These are phyloP conservation scores for Ctenopoma kingsleyae DNA, from an alignment of 2,797 vertebrate species.

Conservation along the genomic window DNA sequence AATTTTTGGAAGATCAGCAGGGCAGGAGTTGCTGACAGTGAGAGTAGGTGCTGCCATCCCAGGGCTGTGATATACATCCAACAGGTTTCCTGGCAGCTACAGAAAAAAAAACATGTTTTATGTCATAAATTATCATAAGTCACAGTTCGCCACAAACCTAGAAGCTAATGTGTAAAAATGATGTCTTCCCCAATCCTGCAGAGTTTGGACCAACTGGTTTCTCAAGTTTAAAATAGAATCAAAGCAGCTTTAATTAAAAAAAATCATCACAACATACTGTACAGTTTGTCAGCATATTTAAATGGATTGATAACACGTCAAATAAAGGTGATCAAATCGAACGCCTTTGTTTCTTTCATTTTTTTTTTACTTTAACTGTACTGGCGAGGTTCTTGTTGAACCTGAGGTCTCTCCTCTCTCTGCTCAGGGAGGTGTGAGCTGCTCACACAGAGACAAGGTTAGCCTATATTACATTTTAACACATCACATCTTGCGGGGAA, in stretches of 20 bases:
- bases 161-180: neutral
- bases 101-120: constrained; percentile 17
- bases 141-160: neutral
- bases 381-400: neutral
- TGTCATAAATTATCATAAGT: neutral
- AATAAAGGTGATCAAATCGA: too few relatives aligned
- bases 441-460: too few relatives aligned
- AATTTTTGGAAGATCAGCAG: constrained; percentile 91
- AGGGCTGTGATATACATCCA: constrained; percentile 89
- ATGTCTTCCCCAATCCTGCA: constrained; percentile 9
- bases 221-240: neutral
- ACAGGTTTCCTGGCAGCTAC: constrained; percentile 91
- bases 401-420: neutral
- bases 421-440: neutral
- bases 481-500: neutral
- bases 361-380: neutral
- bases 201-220: constrained; percentile 12
- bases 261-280: neutral
- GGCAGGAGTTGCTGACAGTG: constrained; percentile 94
- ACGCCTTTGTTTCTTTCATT: neutral
- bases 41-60: constrained; percentile 86
- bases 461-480: too few relatives aligned
- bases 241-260: constrained; percentile 4
- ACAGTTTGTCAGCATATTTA: neutral
- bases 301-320: neutral